These are phyloP conservation scores for Sebastes minor DNA, from an alignment of 2,797 vertebrate genomes.

Conservation along the genomic window DNA sequence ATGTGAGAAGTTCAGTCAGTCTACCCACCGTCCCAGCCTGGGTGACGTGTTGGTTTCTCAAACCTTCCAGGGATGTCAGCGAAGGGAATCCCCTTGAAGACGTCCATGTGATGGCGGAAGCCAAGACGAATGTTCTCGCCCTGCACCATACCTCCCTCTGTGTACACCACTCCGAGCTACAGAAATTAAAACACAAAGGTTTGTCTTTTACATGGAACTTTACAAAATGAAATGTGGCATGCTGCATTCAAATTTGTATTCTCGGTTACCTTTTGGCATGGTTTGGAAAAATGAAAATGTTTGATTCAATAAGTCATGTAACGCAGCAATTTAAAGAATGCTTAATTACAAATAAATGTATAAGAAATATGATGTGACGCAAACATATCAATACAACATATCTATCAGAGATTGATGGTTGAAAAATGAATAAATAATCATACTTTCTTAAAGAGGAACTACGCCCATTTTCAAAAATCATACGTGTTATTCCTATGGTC, in stretches of 20 bases:
- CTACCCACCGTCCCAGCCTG: slow-evolving; percentile 90
- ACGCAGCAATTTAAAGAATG: neutral
- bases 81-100: slow-evolving; percentile 93
- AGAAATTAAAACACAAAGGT: neutral
- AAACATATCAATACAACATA: too few species aligned
- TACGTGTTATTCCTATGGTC: too few species aligned
- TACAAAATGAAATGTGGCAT: neutral
- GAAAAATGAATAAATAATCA: too few species aligned
- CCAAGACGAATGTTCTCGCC: slow-evolving; percentile 83
- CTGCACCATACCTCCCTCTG: slow-evolving; percentile 91
- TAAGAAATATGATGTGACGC: too few species aligned
- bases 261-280: neutral
- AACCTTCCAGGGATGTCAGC: slow-evolving; percentile 85
- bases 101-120: slow-evolving; percentile 77
- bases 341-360: too few species aligned
- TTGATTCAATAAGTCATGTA: neutral
- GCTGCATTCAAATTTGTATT: neutral
- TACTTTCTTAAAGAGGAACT: too few species aligned
- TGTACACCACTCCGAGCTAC: slow-evolving; percentile 89
- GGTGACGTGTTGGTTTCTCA: slow-evolving; percentile 87
- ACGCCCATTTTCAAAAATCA: too few species aligned
- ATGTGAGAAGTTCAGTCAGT: neutral
- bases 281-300: neutral
- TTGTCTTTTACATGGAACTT: neutral
- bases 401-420: too few species aligned